Evolutionary conservation across 2,888 invertebrate genomes (phyloP).

Genomic region (Acleris emargana): DNA sequence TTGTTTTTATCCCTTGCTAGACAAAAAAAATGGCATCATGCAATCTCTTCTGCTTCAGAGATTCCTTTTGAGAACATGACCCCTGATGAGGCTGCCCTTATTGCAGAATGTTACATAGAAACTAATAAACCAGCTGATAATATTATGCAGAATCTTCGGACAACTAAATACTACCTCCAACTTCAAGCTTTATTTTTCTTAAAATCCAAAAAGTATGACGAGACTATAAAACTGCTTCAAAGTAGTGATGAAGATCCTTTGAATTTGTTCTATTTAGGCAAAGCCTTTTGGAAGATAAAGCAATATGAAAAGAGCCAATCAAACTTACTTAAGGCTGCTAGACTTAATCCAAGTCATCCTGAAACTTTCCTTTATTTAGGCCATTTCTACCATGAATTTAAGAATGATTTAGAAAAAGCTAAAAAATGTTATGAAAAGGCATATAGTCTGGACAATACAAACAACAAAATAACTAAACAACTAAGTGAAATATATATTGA

Average conservation of each 20-base stretch:
- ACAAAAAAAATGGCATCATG: slow-evolving; percentile 81
- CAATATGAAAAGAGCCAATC: slow-evolving; percentile 85
- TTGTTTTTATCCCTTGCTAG: slow-evolving; percentile 64
- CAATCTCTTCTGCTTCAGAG: slow-evolving; percentile 63
- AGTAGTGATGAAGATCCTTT: slow-evolving; percentile 69
- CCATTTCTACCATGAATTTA: slow-evolving; percentile 86
- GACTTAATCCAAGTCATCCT: slow-evolving; percentile 89
- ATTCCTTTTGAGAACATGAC: slow-evolving; percentile 55
- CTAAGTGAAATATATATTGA: slow-evolving; percentile 90
- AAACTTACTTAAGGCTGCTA: slow-evolving; percentile 87
- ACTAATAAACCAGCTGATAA: slow-evolving; percentile 54
- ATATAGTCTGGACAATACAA: slow-evolving; percentile 87
- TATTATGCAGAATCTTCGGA: slow-evolving; percentile 57
- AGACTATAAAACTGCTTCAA: slow-evolving; percentile 82
- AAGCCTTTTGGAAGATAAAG: slow-evolving; percentile 83
- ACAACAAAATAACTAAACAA: slow-evolving; percentile 87
- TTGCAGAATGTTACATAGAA: slow-evolving; percentile 72
- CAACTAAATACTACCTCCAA: slow-evolving; percentile 60
- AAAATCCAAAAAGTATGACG: slow-evolving; percentile 75
- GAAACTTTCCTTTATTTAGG: slow-evolving; percentile 91
- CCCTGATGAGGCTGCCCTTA: slow-evolving; percentile 55
- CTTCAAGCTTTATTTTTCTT: slow-evolving; percentile 79
- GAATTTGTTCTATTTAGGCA: slow-evolving; percentile 84
- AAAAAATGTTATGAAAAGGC: slow-evolving; percentile 94
- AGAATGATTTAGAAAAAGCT: slow-evolving; percentile 88